Base-by-base conservation (phyloP, 2,888 invertebrate genomes). In the Diadegma fenestrale region DNA sequence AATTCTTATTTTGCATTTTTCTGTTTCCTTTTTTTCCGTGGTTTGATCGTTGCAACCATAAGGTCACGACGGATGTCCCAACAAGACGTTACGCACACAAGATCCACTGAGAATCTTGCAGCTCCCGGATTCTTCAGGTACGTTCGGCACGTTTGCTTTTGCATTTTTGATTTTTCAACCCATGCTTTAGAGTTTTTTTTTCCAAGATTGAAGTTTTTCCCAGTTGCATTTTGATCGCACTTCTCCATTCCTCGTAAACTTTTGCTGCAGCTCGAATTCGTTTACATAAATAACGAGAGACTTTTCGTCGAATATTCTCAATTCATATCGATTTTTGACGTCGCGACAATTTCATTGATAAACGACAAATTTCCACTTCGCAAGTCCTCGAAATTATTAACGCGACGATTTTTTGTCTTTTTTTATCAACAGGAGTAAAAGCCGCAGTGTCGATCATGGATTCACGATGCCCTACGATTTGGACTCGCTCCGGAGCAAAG, bases 371-470 rank as follows among this genome's bases (percentile, higher is more conserved):
- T 58, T 76, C 64, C 41, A 45, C 33, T 69, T 22, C 0, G 2
- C 58, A 41, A 54, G 51, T 45, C 26, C 66, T 22, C 33, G 14
- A 37, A 1, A 61, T 51, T 41, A 69, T 64, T 30, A 19, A 72
- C 12, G 5, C 51, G 41, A 61, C 19, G 54, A 54, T 82, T 87
- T 75, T 71, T 79, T 19, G 8, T 79, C 43, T 76, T 69, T 61
- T 76, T 88, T 58, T 88, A 72, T 89, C 88, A 88, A 48, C 95
- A 98, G 98, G 97, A 98, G 97, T 94, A 98, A 98, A 95, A 98
- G 98, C 94, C 96, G 97, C 91, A 98, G 98, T 91, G 98, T 98
- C 91, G 98, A 98, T 95, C 98, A 98, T 95, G 98, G 98, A 92
- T 96, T 98, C 93, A 96, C 97, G 87, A 96, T 97, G 89, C 97